A percentile compares a stretch with the other conserved stretches of the same genome.
These are phyloP conservation scores for Anastatus disparis DNA, from an alignment of 1,140 invertebrate species.

Conservation along the genomic window DNA sequence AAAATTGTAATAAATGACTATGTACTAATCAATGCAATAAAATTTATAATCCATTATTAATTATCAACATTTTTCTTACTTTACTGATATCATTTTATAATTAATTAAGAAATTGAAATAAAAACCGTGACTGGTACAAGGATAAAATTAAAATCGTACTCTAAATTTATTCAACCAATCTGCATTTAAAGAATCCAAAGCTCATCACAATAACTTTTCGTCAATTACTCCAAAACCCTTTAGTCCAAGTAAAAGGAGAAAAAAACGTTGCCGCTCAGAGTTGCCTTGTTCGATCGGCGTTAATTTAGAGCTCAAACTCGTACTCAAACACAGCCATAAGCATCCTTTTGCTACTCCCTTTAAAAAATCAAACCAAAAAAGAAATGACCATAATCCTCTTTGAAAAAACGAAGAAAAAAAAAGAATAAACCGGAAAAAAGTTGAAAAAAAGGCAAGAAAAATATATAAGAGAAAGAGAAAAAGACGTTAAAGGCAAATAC, in stretches of 20 bases:
- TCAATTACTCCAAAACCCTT: constrained; percentile 1
- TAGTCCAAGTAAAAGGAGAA: too few species aligned
- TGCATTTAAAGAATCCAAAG: neutral
- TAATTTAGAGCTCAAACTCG: constrained; percentile 38
- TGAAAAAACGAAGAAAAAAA: neutral
- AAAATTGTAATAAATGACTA: too few species aligned
- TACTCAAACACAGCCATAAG: too few species aligned
- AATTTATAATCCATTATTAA: too few species aligned
- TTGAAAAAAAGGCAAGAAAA: neutral
- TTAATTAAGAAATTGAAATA: constrained; percentile 8
- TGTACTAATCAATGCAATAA: too few species aligned
- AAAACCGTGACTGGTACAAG: neutral
- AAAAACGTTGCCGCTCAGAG: neutral
- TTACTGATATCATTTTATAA: neutral
- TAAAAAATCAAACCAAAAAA: too few species aligned
- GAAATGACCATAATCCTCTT: too few species aligned
- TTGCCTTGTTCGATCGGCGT: constrained; percentile 14
- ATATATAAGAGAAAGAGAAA: neutral
- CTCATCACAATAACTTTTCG: constrained; percentile 30
- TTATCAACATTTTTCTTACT: neutral
- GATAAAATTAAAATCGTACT: neutral
- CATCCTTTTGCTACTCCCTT: neutral
- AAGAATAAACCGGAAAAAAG: neutral
- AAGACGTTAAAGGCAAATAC: neutral
- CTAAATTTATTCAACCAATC: neutral